Base-by-base conservation (phyloP, 2,888 invertebrate species). In the Meloe dianella region DNA sequence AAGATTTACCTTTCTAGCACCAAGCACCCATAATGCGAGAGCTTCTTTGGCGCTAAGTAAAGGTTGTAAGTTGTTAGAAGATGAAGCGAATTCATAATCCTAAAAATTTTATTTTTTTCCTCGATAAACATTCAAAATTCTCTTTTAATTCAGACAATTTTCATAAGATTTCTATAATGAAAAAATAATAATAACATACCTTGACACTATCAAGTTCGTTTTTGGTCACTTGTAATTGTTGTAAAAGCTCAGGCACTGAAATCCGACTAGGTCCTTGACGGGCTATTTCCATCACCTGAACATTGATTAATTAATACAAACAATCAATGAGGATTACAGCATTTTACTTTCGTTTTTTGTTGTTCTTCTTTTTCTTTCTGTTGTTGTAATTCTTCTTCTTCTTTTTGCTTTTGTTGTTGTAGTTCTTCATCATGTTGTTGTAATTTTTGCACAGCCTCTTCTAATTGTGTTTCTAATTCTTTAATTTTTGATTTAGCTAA, bases 41-140 rank as follows among this genome's bases (percentile, higher is more conserved):
- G 94, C 94, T 91, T 94, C 94, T 91, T 93, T 92, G 88, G 93
- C 93, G 87, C 93, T 94, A 87, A 94, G 91, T 88, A 94, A 92
- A 88, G 90, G 91, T 89, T 91, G 90, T 86, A 89, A 89, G 87
- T 88, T 90, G 87, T 88, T 85, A 83, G 88, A 83, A 75, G 85
- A 80, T 78, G 82, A 87, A 85, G 89, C 87, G 87, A 89, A 90
- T 85, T 89, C 88, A 85, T 89, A 85, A 85, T 90, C 91, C 91
- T 91, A 89, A 85, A 86, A 87, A 83, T 75, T 70, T 63, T 4
- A 35, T 35, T 35, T 35, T 27, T 27, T 27, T 4, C 4, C 27
- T 4, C 2, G 4, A 27, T 2, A 27, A 27, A 4, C 27, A 35
- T 4, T 14, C 12, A 35, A 12, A 35, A 14, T 35, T 35, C 14